Percentiles rank a stretch among this genome's conserved stretches.
Conservation (phyloP, 2,888 invertebrate species). For the Sturmia bella region DNA sequence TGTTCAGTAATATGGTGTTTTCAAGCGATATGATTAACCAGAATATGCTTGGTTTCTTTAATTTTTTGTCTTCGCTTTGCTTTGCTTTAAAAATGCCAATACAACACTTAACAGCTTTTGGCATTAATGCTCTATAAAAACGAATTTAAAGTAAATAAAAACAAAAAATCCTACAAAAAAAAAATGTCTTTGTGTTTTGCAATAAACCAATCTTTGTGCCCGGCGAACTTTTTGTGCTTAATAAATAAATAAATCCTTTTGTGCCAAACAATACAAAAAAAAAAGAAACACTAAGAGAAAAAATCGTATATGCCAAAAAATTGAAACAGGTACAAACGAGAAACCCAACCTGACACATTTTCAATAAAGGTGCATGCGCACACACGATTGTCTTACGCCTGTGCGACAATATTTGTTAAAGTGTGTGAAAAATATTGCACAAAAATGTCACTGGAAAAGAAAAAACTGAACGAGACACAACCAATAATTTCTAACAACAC, state of each 20-base stretch:
- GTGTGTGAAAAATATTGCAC: conserved; percentile 48
- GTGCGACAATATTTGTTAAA: conserved; percentile 8
- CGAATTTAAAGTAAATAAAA: neutral
- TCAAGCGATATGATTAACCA: conserved; percentile 58
- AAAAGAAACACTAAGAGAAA: neutral
- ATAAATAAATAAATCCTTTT: conserved; percentile 50
- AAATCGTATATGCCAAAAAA: conserved; percentile 60
- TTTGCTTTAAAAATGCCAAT: conserved; percentile 37
- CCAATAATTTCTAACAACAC: conserved; percentile 26
- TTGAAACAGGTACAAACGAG: conserved; percentile 60
- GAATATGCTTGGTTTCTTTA: conserved; percentile 10
- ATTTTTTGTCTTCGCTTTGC: neutral
- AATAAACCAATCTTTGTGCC: conserved; percentile 31
- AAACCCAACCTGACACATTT: conserved; percentile 43
- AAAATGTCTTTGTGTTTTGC: conserved; percentile 51
- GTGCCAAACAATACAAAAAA: conserved; percentile 33
- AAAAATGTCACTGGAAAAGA: conserved; percentile 34
- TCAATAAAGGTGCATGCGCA: conserved; percentile 1
- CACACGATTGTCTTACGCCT: conserved; percentile 26
- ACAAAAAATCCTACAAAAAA: conserved; percentile 51
- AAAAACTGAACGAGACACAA: conserved; percentile 28
- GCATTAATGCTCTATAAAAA: conserved; percentile 60
- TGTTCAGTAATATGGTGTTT: conserved; percentile 30
- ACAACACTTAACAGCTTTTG: conserved; percentile 62
- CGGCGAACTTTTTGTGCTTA: conserved; percentile 28